Conservation (phyloP, 2,113 vertebrate genomes). For the Gnathonemus echidnorhynchus region DNA sequence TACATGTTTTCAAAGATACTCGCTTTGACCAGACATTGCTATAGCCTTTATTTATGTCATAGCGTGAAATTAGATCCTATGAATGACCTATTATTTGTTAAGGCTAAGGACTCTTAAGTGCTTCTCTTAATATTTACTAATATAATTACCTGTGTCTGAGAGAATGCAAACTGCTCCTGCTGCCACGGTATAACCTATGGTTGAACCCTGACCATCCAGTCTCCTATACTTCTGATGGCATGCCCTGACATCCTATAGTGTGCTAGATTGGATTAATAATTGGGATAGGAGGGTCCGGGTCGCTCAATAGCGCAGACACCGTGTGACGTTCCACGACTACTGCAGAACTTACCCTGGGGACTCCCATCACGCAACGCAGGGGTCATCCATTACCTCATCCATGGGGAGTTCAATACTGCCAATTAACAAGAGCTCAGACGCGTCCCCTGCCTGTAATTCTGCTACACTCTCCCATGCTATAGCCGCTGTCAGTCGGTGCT, state of each 20-base stretch:
- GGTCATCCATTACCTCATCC: slow-evolving; percentile 52
- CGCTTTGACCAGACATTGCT: not conserved
- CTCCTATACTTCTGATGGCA: slow-evolving; percentile 65
- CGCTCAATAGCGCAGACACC: slow-evolving; percentile 66
- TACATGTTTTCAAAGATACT: not conserved
- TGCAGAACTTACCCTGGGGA: slow-evolving; percentile 49
- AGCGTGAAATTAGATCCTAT: not conserved
- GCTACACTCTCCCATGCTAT: not conserved
- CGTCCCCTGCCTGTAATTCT: not conserved
- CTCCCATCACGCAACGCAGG: slow-evolving; percentile 36
- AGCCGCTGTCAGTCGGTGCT: slow-evolving; percentile 3
- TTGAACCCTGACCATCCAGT: slow-evolving; percentile 58
- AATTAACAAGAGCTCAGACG: slow-evolving; percentile 16
- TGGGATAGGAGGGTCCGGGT: slow-evolving; percentile 38
- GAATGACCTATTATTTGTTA: not conserved
- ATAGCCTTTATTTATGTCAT: not conserved
- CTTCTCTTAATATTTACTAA: slow-evolving; percentile 1
- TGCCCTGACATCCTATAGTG: slow-evolving; percentile 66
- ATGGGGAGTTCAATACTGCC: slow-evolving; percentile 36
- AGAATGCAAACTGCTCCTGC: not conserved
- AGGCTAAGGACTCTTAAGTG: not conserved
- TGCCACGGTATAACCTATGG: slow-evolving; percentile 36
- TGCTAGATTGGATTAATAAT: slow-evolving; percentile 73
- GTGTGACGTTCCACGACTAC: slow-evolving; percentile 56
- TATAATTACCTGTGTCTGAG: not conserved